Evolutionary conservation across 2,113 vertebrate species (phyloP).

Genomic region (Caranx melampygus): DNA sequence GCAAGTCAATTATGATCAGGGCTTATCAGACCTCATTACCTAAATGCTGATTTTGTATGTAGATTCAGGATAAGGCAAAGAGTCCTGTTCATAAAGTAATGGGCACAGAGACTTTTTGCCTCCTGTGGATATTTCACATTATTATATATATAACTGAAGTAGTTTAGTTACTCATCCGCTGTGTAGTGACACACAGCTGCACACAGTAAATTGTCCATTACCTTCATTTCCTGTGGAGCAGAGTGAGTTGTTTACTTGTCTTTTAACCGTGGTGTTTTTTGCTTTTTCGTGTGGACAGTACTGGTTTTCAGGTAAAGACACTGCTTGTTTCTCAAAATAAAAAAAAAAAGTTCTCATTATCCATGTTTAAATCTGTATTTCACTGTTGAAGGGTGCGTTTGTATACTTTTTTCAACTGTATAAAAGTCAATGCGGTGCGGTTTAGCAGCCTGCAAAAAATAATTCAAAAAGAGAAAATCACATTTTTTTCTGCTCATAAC

Average conservation of each 20-base stretch:
- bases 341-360: too few species aligned
- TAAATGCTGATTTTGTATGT: background rate
- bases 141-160: background rate
- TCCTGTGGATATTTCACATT: background rate
- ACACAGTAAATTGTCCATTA: background rate
- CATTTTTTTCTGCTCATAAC: background rate
- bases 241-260: conserved; percentile 2
- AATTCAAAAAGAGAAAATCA: background rate
- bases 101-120: background rate
- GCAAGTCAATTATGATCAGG: background rate
- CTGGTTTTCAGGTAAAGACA: background rate
- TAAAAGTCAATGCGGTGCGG: background rate
- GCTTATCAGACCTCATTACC: background rate
- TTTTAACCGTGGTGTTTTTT: background rate
- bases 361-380: too few species aligned
- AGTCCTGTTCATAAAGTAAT: background rate
- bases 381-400: too few species aligned
- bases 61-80: background rate
- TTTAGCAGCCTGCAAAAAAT: background rate
- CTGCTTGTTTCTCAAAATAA: too few species aligned
- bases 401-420: background rate
- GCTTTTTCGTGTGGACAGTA: background rate
- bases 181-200: background rate
- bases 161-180: background rate
- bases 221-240: background rate